Percentiles rank a stretch among this genome's conserved stretches.
phyloP scores from a whole-genome alignment of 2,888 invertebrate species.

The Sympetrum striolatum region DNA sequence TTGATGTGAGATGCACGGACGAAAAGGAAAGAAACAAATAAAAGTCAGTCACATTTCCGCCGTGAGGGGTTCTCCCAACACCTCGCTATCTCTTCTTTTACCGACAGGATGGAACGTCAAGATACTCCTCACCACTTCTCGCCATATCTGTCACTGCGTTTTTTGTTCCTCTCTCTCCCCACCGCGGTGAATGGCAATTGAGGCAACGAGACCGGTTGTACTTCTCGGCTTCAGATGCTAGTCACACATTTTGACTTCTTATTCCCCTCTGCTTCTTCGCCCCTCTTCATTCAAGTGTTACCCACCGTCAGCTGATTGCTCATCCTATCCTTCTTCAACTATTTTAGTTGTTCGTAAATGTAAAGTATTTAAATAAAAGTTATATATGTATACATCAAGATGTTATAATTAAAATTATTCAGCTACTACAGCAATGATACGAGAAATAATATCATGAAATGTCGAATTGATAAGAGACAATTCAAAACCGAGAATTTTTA shows the following conservation, averaged over 20 bases:
- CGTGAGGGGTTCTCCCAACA: neutral
- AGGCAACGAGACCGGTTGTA: slow-evolving; percentile 22
- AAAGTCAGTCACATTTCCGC: slow-evolving; percentile 36
- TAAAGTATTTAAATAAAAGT: no score
- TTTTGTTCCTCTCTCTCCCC: neutral
- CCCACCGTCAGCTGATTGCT: neutral
- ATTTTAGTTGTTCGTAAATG: neutral
- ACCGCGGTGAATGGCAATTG: neutral
- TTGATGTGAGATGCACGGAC: neutral
- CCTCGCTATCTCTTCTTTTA: neutral
- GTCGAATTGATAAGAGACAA: no score
- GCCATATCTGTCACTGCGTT: slow-evolving; percentile 40
- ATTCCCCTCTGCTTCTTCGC: neutral
- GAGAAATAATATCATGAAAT: no score
- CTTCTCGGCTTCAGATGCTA: neutral
- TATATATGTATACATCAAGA: no score
- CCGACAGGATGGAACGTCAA: neutral
- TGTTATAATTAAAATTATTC: no score
- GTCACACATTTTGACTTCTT: neutral
- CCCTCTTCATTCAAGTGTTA: neutral
- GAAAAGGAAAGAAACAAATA: slow-evolving; percentile 6
- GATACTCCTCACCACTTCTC: slow-evolving; percentile 12
- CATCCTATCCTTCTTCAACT: neutral
- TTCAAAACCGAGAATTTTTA: no score
- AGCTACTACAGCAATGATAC: no score